Conservation (phyloP, 2,113 vertebrate species). For the Catharus bicknelli region DNA sequence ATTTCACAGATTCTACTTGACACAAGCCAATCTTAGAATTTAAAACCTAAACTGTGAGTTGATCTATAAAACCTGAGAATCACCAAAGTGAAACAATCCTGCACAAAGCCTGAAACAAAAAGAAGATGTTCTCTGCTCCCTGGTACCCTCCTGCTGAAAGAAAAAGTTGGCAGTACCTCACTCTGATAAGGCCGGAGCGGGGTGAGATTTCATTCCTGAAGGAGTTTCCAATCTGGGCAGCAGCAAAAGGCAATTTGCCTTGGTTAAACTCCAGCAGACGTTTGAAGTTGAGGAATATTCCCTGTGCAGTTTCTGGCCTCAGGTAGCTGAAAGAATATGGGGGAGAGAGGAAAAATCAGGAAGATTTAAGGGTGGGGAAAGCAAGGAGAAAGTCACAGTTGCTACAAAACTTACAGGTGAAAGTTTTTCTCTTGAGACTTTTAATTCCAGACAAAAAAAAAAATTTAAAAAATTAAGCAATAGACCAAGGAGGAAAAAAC, state of each 20-base stretch:
- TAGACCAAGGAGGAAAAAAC: neutral
- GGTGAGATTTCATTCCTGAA: conserved; percentile 98
- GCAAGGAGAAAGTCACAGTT: neutral
- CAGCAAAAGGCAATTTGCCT: conserved; percentile 95
- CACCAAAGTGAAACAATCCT: neutral
- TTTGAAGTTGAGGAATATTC: conserved; percentile 99
- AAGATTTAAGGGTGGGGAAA: neutral
- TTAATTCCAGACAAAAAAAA: neutral
- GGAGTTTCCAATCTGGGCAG: conserved; percentile 97
- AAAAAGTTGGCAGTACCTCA: conserved; percentile 78
- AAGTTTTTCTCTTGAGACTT: neutral
- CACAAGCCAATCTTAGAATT: neutral
- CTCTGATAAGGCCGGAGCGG: conserved; percentile 95
- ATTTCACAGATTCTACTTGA: neutral
- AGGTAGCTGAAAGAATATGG: conserved; percentile 81
- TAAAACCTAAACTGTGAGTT: neutral
- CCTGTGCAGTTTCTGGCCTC: conserved; percentile 98
- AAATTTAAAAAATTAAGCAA: neutral
- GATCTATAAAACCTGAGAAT: neutral
- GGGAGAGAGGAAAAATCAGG: neutral
- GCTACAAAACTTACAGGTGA: neutral
- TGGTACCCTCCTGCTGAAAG: neutral
- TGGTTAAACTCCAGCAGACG: conserved; percentile 97
- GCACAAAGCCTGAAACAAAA: neutral
- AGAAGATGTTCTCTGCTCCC: neutral